Conservation (phyloP, 2,888 invertebrate genomes). For the Gibbula magus region DNA sequence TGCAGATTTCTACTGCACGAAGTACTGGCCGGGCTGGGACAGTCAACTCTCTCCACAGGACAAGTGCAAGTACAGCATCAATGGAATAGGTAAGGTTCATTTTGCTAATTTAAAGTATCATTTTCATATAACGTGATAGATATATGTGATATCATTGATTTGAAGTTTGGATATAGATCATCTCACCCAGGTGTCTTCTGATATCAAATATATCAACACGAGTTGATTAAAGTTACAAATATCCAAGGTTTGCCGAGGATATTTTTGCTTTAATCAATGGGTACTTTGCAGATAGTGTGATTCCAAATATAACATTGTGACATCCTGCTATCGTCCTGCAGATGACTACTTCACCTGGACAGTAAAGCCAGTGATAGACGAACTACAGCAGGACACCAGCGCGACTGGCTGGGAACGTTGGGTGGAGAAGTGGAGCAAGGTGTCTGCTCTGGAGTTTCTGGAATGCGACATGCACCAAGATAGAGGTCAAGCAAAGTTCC, state of each 20-base stretch:
- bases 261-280: too few species aligned
- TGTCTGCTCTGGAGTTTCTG: slow-evolving; percentile 35
- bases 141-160: too few species aligned
- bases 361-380: slow-evolving; percentile 27
- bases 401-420: slow-evolving; percentile 32
- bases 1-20: background rate
- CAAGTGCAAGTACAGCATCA: background rate
- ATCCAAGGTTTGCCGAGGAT: too few species aligned
- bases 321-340: background rate
- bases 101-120: too few species aligned
- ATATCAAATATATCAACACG: too few species aligned
- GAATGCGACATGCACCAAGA: slow-evolving; percentile 11
- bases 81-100: slow-evolving; percentile 10
- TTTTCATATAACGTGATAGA: too few species aligned
- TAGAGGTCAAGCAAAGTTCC: background rate
- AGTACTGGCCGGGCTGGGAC: slow-evolving; percentile 37
- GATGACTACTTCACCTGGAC: slow-evolving; percentile 32
- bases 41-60: background rate
- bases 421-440: slow-evolving; percentile 40
- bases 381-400: slow-evolving; percentile 22
- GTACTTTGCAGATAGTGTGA: too few species aligned
- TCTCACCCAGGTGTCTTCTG: too few species aligned
- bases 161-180: too few species aligned
- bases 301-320: too few species aligned
- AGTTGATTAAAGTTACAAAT: too few species aligned